Base-by-base conservation (phyloP, 30 jellyfish, hydroid and myxozoan species). In the Pelagia noctiluca region DNA sequence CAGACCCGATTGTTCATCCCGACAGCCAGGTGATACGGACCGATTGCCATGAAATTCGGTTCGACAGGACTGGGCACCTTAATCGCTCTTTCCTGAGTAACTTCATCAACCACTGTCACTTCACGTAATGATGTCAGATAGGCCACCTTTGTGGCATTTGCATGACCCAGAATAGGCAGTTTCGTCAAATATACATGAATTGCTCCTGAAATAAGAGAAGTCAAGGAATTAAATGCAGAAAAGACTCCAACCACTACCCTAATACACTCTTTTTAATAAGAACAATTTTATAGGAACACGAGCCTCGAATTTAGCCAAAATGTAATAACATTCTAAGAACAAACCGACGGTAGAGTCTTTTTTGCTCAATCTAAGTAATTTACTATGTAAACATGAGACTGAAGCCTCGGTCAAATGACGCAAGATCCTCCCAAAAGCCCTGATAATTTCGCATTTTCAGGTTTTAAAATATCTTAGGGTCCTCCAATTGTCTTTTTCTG, bases 1-100 rank as follows among this genome's bases (percentile, higher is more conserved):
- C 98, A 92, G 0, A 87, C 98, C 42, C 98, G 64, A 57, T 92
- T 92, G 82, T 92, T 92, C 98, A 92, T 92, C 7, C 98, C 98
- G 19, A 88, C 76, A 25, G 93, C 98, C 50, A 92, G 82, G 65
- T 92, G 97, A 61, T 77, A 75, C 16, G 88, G 97, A 0, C 97
- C 97, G 21, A 92, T 68, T 2, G 95, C 98, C 49, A 92, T 65
- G 88, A 92, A 92, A 36, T 64, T 63, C 29, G 98, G 98, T 76
- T 92, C 98, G 29, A 87, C 84, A 19, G 75, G 86, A 3, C 97
- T 92, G 22, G 96, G 76, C 37, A 92, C 89, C 38, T 63, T 83
- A 74, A 92, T 68, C 68, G 81, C 80, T 46, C 76, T 63, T 75
- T 91, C 98, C 76, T 89, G 88, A 82, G 47, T 79, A 74, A 79